Percentiles rank a stretch among this genome's conserved stretches.
Conservation (phyloP, 2,888 invertebrate genomes). For the Andrena trimmerana region DNA sequence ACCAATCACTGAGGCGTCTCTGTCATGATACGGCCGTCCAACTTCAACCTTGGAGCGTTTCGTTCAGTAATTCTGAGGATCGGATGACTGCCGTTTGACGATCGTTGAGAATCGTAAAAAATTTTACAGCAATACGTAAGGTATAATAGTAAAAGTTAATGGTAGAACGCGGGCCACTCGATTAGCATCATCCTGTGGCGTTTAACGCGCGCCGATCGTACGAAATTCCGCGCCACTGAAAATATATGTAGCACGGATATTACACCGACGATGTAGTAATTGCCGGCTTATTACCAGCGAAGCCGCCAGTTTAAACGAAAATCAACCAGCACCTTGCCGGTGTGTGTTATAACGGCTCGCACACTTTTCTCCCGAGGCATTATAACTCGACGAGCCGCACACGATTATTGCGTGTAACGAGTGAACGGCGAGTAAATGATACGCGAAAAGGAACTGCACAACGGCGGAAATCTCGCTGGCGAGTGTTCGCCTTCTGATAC, state of each 20-base stretch:
- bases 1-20: background rate
- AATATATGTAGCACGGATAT: conserved; percentile 14
- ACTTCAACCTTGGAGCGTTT: background rate
- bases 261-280: conserved; percentile 36
- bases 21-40: background rate
- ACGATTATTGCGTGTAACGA: conserved; percentile 45
- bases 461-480: conserved; percentile 7
- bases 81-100: background rate
- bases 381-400: conserved; percentile 21
- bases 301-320: conserved; percentile 36
- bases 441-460: conserved; percentile 25
- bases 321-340: conserved; percentile 9
- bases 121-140: background rate
- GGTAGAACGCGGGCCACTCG: conserved; percentile 2
- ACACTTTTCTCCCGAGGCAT: conserved; percentile 27
- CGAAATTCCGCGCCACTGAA: conserved; percentile 16
- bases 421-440: conserved; percentile 34
- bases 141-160: conserved; percentile 15
- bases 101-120: background rate
- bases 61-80: background rate
- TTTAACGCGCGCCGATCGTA: conserved; percentile 6
- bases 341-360: conserved; percentile 11
- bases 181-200: conserved; percentile 11
- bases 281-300: conserved; percentile 32
- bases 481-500: background rate